Base-by-base conservation (phyloP, 2,797 vertebrate species). In the Arctocebus calabarensis region DNA sequence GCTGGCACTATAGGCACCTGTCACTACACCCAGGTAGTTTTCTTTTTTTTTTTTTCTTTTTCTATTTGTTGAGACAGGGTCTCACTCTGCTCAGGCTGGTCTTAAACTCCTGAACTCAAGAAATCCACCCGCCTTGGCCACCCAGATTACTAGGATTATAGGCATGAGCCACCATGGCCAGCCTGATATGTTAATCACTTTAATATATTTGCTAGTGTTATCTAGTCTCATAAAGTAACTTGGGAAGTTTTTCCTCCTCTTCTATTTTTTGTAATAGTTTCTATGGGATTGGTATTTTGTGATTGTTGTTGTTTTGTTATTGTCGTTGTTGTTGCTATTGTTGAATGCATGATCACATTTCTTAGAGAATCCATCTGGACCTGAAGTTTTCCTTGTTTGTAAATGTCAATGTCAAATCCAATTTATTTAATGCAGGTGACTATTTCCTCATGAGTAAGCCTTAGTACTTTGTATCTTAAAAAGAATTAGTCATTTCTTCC, bases 311-410 rank as follows among this genome's bases (percentile, higher is more conserved):
- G 1, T 83, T 43, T 45, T 19, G 22, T 48, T 91, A 22, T 81
- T 77, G 4, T 81, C 61, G 7, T 62, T 52, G 1, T 45, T 45
- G 45, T 45, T 45, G 45, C 45, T 52, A 14, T 78, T 71, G 1
- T 92, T 68, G 66, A 83, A 45, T 86, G 29, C 78, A 52, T 90
- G 1, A 29, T 84, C 78, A n/a, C 61, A 45, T 86, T 86, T 89
- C 55, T 48, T 40, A 83, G 61, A 37, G 10, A 83, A 37, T 11
- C 20, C 48, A 55, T 77, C 40, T 88, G 43, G 0, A 57, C 12
- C 4, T 81, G 4, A 52, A 40, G 3, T 82, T 66, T 79, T 77
- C 37, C 52, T 59, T 84, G 11, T 55, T 74, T 77, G 17, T 78
- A 87, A 40, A 4, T 11, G 83, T 78, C 52, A 84, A 87, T 11